A percentile compares a stretch with the other conserved stretches of the same genome.
phyloP scores from a whole-genome alignment of 2,113 vertebrate genomes.

The Prochilodus magdalenae region DNA sequence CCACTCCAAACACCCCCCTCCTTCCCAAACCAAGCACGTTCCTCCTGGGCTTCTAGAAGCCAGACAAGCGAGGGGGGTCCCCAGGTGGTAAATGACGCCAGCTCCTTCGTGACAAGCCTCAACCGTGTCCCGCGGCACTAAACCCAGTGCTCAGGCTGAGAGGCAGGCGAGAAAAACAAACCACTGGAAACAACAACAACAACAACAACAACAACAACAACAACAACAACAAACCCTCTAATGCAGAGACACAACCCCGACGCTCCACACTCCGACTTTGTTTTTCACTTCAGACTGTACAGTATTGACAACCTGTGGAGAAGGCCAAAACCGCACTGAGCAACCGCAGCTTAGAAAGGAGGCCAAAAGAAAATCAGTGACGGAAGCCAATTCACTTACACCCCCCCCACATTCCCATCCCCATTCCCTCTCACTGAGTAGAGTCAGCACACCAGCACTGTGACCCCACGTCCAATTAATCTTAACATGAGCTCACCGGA shows the following conservation, averaged over 20 bases:
- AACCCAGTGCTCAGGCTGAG: background rate
- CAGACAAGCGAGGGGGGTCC: background rate
- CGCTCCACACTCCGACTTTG: background rate
- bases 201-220: too few species aligned
- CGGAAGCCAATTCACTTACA: background rate
- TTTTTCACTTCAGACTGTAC: background rate
- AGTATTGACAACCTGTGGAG: background rate
- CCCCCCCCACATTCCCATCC: background rate
- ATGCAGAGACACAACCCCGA: background rate
- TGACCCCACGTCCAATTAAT: background rate
- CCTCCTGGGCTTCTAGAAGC: background rate
- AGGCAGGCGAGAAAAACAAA: background rate
- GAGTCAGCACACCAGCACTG: background rate
- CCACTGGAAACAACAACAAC: too few species aligned
- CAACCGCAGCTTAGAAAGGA: background rate
- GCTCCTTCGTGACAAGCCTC: background rate
- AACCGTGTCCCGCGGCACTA: background rate
- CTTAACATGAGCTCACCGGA: too few species aligned
- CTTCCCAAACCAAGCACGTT: background rate
- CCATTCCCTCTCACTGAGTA: background rate
- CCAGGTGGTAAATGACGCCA: slow-evolving; percentile 23
- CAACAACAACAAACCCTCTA: background rate
- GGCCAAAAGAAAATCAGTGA: background rate
- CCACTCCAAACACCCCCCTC: too few species aligned
- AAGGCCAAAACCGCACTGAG: background rate